Evolutionary conservation across 2,797 vertebrate species (phyloP), one percentile per base, ranked within the genome.

Genomic region (Pipistrellus pipistrellus): DNA sequence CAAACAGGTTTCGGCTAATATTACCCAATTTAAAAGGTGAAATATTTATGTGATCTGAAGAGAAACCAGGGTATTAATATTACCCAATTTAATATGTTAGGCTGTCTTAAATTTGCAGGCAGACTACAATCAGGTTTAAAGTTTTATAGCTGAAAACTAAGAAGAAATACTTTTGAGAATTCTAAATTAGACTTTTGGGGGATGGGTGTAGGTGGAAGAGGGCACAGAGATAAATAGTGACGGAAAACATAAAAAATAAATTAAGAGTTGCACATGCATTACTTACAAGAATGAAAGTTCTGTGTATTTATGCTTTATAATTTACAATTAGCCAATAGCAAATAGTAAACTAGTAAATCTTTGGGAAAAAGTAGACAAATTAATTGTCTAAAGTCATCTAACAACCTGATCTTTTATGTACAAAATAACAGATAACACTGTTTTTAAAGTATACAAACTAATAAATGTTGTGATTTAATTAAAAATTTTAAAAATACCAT

Each of bases 201-300:
- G 57, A 59, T 27, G 25, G 25, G 57, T 59, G 25, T 4, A 59
- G 25, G 25, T 59, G 25, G 57, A 59, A 59, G 57, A 59, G 57
- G 25, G 57, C 57, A 57, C 10, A 27, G 57, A 59, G 57, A 25
- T 25, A 57, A 23, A 59, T 59, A 59, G 57, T 59, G 57, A 59
- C 9, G 4, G 25, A 59, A 27, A 59, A 27, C 57, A 59, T 27
- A 59, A 59, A 59, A 57, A 59, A 59, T 59, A 59, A 13, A 68
- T 64, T 68, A 73, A 73, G 66, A 77, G 35, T 83, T 87, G 82
- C 48, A 53, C 44, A 80, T 7, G 12, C 10, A 78, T 78, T 88
- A 91, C 53, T 87, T 88, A 38, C 15, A 84, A 91, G 7, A 23
- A 85, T 72, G 25, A 76, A 84, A 91, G 53, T n/a, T 48, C 84